A percentile compares a stretch with the other conserved stretches of the same genome.
phyloP scores from a whole-genome alignment of 2,888 invertebrate species.

The Dasysyrphus tricinctus region DNA sequence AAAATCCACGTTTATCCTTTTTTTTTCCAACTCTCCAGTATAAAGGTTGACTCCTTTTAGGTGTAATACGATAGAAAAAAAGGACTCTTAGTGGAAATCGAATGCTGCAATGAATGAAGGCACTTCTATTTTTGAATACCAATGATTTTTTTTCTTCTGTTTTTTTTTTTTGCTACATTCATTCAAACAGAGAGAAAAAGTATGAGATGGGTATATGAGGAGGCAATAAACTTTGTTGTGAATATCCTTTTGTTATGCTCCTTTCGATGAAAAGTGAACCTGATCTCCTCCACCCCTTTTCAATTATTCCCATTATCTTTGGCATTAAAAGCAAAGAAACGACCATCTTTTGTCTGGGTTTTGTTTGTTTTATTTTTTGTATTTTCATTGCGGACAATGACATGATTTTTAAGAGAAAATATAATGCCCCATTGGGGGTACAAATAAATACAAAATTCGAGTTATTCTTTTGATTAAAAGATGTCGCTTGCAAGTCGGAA shows the following conservation, averaged over 20 bases:
- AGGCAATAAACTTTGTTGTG: slow-evolving; percentile 22
- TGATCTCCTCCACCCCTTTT: slow-evolving; percentile 35
- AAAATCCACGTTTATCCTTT: slow-evolving; percentile 50
- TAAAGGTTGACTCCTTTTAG: slow-evolving; percentile 25
- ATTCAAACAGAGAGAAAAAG: background rate
- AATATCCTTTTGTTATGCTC: slow-evolving; percentile 40
- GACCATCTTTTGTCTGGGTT: slow-evolving; percentile 31
- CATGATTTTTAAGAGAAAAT: slow-evolving; percentile 7
- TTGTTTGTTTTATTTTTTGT: slow-evolving; percentile 14
- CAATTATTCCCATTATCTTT: slow-evolving; percentile 41
- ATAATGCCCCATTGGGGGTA: slow-evolving; percentile 16
- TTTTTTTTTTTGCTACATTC: background rate
- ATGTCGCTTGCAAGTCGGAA: slow-evolving; percentile 25
- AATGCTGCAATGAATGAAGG: slow-evolving; percentile 46
- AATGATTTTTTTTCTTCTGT: slow-evolving; percentile 1
- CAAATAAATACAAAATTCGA: background rate
- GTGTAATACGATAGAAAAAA: slow-evolving; percentile 26
- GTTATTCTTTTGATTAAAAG: slow-evolving; percentile 14
- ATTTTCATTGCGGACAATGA: slow-evolving; percentile 6
- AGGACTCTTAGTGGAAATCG: slow-evolving; percentile 42
- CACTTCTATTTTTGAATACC: slow-evolving; percentile 25
- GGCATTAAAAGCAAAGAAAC: slow-evolving; percentile 34
- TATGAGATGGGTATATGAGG: background rate
- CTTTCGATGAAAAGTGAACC: slow-evolving; percentile 9
- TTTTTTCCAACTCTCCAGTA: background rate